Percentiles rank a stretch among this genome's conserved stretches.
Conservation (phyloP, 1,140 invertebrate species). For the Trialeurodes vaporariorum region DNA sequence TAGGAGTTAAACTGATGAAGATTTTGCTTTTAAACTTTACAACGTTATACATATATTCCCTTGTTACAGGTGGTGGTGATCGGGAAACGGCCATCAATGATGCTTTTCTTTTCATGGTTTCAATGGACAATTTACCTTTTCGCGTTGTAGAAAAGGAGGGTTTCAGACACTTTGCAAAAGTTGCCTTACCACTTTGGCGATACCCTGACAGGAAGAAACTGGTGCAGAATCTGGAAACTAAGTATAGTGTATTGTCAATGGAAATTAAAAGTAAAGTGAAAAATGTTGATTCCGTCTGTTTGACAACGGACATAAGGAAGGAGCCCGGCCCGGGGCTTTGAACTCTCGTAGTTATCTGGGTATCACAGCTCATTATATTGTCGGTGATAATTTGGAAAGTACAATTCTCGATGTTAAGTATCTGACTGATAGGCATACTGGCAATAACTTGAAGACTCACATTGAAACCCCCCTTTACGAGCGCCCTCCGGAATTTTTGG, state of each 20-base stretch:
- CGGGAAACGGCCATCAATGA: conserved; percentile 10
- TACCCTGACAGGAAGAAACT: conserved; percentile 28
- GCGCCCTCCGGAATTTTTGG: no score
- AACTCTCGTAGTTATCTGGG: conserved; percentile 24
- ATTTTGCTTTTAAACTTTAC: neutral
- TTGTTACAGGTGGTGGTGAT: neutral
- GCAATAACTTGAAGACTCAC: conserved; percentile 20
- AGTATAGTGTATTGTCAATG: neutral
- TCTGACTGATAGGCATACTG: conserved; percentile 20
- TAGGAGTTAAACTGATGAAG: neutral
- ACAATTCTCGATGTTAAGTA: conserved; percentile 4
- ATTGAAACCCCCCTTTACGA: no score
- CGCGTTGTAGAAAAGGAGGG: conserved; percentile 32
- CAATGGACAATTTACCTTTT: conserved; percentile 32
- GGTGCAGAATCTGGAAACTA: conserved; percentile 12
- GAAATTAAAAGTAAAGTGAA: neutral
- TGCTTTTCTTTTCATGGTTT: conserved; percentile 29
- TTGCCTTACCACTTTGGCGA: conserved; percentile 30
- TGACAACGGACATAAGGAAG: conserved; percentile 29
- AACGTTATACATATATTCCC: neutral
- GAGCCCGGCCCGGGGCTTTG: no score
- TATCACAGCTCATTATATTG: conserved; percentile 21
- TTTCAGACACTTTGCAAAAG: conserved; percentile 32
- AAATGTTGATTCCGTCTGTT: conserved; percentile 17
- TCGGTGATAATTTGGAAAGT: conserved; percentile 11